Evolutionary conservation across 2,888 invertebrate species (phyloP), one percentile per base, ranked within the genome.

Genomic region (Megaustenia siamemsis): DNA sequence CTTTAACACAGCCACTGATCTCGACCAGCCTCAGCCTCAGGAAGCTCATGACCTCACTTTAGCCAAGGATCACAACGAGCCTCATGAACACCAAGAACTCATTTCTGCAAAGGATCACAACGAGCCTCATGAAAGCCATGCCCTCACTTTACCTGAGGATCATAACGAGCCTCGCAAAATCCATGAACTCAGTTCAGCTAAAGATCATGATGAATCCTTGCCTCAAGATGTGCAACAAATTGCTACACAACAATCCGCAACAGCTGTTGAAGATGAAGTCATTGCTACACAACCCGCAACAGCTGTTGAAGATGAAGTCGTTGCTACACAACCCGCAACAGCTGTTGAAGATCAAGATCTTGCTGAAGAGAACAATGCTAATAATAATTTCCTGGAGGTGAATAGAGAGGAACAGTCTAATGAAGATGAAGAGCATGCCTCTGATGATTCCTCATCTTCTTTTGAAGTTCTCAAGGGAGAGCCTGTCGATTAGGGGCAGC

Each of bases 381-480:
- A 75, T 15, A 76, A 68, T 69, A 56, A 63, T 45, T 60, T 24
- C 24, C 24, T 32, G 38, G 63, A 43, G 12, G 73, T 32, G 15
- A n/a, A 60, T n/a, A 75, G 56, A 6, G 56, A 73, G 21, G 40
- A 35, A 53, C 35, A 32, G 32, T 32, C 56, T 28, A 38, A 43
- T 45, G 77, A 82, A 1, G 86, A 84, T 3, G n/a, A n/a, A n/a
- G 82, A 84, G n/a, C 78, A 78, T 18, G 83, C 12, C 28, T 75
- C 82, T 53, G 87, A 86, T 38, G 87, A 86, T 35, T 87, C 88
- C 5, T 82, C 86, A 3, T 89, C 89, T 12, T 87, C 88, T 1
- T 89, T 88, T 84, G 89, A 89, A 82, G 88, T 88, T 18, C 66
- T 89, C 28, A 88, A 87, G 45, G 68, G 40, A 63, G 84, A 84